A percentile compares a stretch with the other conserved stretches of the same genome.
These are phyloP conservation scores for Ditylenchus dipsaci DNA, from an alignment of 1,140 invertebrate species.

Conservation along the genomic window DNA sequence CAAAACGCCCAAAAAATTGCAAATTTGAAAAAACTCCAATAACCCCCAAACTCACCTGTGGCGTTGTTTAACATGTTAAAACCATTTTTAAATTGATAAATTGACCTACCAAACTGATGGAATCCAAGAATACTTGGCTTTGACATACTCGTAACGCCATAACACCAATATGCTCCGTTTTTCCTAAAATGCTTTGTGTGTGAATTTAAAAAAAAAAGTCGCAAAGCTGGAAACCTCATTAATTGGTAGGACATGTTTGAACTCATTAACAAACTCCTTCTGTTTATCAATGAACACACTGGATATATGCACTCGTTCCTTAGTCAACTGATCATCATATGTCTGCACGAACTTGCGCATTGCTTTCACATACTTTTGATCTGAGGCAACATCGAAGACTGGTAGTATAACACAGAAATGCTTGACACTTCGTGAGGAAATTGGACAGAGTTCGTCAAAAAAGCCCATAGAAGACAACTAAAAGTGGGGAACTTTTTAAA, in stretches of 20 bases:
- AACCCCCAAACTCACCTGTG: too few species aligned
- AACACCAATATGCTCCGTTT: conserved; percentile 40
- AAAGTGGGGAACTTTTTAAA: conserved; percentile 16
- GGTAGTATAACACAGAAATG: conserved; percentile 49
- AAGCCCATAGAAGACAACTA: conserved; percentile 44
- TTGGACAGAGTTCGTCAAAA: conserved; percentile 50
- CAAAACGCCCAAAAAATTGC: too few species aligned
- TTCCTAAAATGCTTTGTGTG: too few species aligned
- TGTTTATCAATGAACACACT: conserved; percentile 45
- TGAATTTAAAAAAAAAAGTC: too few species aligned
- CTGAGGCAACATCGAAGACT: conserved; percentile 26
- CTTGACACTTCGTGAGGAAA: conserved; percentile 38
- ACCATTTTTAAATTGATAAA: too few species aligned
- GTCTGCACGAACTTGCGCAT: conserved; percentile 30
- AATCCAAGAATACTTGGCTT: conserved; percentile 44
- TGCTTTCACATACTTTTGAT: conserved; percentile 32
- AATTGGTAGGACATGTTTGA: conserved; percentile 9
- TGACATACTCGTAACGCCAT: conserved; percentile 46
- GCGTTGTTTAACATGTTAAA: too few species aligned
- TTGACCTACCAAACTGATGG: conserved; percentile 16
- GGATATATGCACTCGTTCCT: conserved; percentile 27
- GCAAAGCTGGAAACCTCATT: background rate
- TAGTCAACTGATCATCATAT: conserved; percentile 1
- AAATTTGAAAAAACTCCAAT: too few species aligned
- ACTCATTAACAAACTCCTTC: conserved; percentile 41